Conservation (phyloP, 2,113 vertebrate species). For the Cyanistes caeruleus region DNA sequence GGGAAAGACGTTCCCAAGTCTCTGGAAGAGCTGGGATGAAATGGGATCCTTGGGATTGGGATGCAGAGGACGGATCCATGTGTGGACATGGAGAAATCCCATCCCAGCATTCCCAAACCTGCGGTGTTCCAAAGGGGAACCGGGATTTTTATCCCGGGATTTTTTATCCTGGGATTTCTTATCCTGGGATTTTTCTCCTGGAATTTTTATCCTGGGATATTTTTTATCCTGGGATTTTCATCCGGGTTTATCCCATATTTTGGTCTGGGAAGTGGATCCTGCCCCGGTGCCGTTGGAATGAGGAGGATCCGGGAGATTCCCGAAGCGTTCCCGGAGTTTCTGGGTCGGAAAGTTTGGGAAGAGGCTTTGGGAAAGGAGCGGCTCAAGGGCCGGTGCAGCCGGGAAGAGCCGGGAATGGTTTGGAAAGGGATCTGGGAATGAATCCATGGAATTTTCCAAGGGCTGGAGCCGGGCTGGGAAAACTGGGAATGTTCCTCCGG, state of each 20-base stretch:
- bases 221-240: background rate
- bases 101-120: background rate
- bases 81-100: background rate
- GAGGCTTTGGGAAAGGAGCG: background rate
- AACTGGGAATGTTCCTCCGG: background rate
- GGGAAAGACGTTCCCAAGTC: background rate
- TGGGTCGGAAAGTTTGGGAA: background rate
- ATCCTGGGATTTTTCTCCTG: background rate
- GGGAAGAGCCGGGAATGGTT: background rate
- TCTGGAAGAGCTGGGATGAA: background rate
- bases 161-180: no score
- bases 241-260: background rate
- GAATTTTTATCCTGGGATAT: no score
- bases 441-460: background rate
- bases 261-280: background rate
- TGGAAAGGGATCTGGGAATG: background rate
- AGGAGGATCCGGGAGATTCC: background rate
- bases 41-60: background rate
- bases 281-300: fast-evolving
- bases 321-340: fast-evolving
- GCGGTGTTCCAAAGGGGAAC: fast-evolving
- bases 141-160: background rate
- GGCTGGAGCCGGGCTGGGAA: background rate
- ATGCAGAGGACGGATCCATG: background rate
- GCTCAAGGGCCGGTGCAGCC: fast-evolving